These are phyloP conservation scores for Sitta europaea DNA, from an alignment of 2,113 vertebrate genomes.

Conservation along the genomic window DNA sequence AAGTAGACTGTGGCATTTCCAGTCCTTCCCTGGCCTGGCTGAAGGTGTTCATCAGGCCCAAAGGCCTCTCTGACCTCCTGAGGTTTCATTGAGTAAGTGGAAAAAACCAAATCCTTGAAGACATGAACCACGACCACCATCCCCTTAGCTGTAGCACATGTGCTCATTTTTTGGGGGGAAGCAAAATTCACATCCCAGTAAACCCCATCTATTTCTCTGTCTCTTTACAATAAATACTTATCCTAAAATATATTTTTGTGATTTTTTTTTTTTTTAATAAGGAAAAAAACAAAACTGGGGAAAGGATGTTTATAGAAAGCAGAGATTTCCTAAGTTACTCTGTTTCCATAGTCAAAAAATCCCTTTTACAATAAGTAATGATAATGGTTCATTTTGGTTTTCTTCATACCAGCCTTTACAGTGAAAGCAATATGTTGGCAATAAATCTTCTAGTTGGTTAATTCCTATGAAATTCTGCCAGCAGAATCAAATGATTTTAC, in stretches of 20 bases:
- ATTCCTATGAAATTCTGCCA: conserved; percentile 31
- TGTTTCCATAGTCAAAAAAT: neutral
- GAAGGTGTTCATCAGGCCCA: neutral
- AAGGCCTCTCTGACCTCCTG: neutral
- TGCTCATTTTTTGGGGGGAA: neutral
- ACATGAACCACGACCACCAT: neutral
- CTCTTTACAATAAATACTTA: neutral
- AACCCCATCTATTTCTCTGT: neutral
- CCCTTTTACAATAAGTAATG: neutral
- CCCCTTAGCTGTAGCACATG: neutral
- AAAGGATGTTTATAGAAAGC: neutral
- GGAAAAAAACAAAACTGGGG: neutral
- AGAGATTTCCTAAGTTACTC: neutral
- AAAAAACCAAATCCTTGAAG: neutral
- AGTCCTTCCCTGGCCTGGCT: neutral
- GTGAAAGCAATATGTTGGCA: neutral
- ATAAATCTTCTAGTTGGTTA: conserved; percentile 3
- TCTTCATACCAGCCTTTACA: neutral
- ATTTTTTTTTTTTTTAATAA: neutral
- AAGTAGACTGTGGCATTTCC: neutral
- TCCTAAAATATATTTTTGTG: neutral
- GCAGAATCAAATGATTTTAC: conserved; percentile 11
- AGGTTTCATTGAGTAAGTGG: neutral
- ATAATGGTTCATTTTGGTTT: neutral
- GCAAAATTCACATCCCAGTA: neutral